Evolutionary conservation across 2,888 invertebrate genomes (phyloP), one percentile per base, ranked within the genome.

Genomic region (Cyaniris semiargus): DNA sequence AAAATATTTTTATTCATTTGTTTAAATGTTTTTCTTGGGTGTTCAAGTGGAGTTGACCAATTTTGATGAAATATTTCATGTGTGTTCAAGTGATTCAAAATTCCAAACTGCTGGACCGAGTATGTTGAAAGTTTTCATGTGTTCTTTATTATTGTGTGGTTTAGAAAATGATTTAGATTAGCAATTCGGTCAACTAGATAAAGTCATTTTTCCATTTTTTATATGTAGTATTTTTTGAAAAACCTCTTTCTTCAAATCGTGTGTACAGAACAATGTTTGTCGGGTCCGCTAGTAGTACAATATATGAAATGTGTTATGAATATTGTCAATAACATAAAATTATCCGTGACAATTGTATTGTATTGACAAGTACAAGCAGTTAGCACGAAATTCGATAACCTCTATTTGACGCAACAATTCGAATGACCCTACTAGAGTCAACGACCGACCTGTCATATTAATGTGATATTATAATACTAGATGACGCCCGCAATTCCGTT

Each of bases 361-460:
- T 53, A 53, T 53, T 53, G 5, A 53, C 53, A 18, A 53, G 53
- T 60, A 58, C n/a, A 60, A 60, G 60, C 60, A 8, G 58, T 58
- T 60, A 23, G 60, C 13, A 60, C 60, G 10, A 60, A 23, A 60
- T 60, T 23, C n/a, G 60, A 60, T 60, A 60, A 60, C 60, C 60
- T 60, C 60, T 13, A 60, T 60, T 60, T 60, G 60, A 60, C 60
- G 23, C 60, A 60, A 23, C 60, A 23, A 60, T 23, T 23, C 21
- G 23, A 23, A 13, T 60, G 60, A 60, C 60, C 23, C 23, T 13
- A 23, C 60, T 13, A 13, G 23, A 23, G 60, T 23, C 60, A 60
- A 23, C 23, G 60, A 60, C 60, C 60, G 60, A 60, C 60, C 13
- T 60, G 60, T 13, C 23, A 60, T 23, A 60, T 60, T 60, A 60